These are phyloP conservation scores for Mesopsocus fuscifrons DNA, from an alignment of 2,888 invertebrate species.

Conservation along the genomic window DNA sequence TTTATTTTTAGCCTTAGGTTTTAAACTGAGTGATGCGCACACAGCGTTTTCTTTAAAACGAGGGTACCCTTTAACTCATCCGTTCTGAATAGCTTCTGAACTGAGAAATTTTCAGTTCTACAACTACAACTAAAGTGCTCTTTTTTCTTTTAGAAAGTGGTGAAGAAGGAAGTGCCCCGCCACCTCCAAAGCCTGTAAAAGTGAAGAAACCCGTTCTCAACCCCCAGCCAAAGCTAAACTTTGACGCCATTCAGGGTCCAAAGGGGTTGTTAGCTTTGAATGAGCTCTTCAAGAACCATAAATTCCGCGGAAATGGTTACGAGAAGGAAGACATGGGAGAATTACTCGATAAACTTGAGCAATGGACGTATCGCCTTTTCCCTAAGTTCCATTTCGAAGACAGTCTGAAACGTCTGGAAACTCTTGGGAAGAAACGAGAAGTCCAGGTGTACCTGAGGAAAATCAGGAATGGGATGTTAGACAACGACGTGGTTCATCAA, in stretches of 20 bases:
- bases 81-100: too few species aligned
- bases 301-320: constrained; percentile 62
- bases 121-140: too few species aligned
- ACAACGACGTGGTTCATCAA: neutral
- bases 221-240: constrained; percentile 8
- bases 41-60: too few species aligned
- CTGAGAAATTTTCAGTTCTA: too few species aligned
- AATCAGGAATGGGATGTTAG: neutral
- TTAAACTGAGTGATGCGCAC: too few species aligned
- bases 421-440: constrained; percentile 60
- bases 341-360: constrained; percentile 65
- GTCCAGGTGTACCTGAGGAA: constrained; percentile 37
- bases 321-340: constrained; percentile 66
- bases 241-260: constrained; percentile 39
- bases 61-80: too few species aligned
- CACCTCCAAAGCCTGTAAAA: neutral
- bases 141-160: neutral
- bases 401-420: constrained; percentile 57
- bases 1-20: too few species aligned
- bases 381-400: constrained; percentile 81
- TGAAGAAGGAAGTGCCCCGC: neutral
- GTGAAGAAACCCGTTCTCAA: neutral
- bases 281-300: constrained; percentile 58
- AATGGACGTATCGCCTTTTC: constrained; percentile 85
- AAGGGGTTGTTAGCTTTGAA: constrained; percentile 67